Evolutionary conservation across 2,888 invertebrate genomes (phyloP).

Genomic region (Spodoptera picta): DNA sequence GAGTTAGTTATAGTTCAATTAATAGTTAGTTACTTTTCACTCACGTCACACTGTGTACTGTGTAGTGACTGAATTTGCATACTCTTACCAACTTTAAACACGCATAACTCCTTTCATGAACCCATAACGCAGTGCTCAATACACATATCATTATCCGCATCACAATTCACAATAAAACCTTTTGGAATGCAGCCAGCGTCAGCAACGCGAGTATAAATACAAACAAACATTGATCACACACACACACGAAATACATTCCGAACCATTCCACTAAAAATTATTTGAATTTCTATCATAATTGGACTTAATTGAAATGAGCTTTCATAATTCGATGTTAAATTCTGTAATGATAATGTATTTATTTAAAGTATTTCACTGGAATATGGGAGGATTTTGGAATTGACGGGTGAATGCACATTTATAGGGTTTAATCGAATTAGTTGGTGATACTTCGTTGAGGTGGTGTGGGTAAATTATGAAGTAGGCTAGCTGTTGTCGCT

Average conservation of each 20-base stretch:
- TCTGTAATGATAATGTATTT: constrained; percentile 23
- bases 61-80: no score
- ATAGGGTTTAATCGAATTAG: constrained; percentile 1
- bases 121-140: constrained; percentile 11
- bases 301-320: constrained; percentile 46
- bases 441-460: no score
- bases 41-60: no score
- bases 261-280: constrained; percentile 34
- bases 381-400: constrained; percentile 4
- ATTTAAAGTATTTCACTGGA: constrained; percentile 27
- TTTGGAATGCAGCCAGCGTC: constrained; percentile 49
- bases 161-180: constrained; percentile 22
- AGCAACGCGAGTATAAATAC: background rate
- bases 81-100: constrained; percentile 16
- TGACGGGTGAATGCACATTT: constrained; percentile 5
- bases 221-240: constrained; percentile 40
- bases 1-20: no score
- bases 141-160: constrained; percentile 18
- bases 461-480: no score
- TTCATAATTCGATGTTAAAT: constrained; percentile 44
- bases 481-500: no score
- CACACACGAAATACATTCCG: constrained; percentile 24
- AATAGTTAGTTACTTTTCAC: no score
- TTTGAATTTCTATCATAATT: constrained; percentile 40
- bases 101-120: constrained; percentile 3